These are phyloP conservation scores for Pomatorhinus ruficollis DNA, from an alignment of 2,113 vertebrate genomes.

Conservation along the genomic window DNA sequence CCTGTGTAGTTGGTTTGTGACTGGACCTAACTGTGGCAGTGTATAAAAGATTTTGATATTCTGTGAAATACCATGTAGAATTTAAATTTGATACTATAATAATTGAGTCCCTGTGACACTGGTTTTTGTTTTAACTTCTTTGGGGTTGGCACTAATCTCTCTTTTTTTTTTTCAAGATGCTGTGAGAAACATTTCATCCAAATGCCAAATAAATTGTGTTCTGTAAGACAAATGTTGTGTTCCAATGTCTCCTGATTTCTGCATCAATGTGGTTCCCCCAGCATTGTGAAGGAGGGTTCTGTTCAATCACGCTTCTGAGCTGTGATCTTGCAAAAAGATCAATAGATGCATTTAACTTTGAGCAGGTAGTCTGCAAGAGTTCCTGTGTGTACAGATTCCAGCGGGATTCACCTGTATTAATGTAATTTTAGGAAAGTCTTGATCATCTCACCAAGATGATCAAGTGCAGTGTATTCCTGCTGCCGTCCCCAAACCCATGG, in stretches of 20 bases:
- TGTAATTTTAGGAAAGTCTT: not conserved
- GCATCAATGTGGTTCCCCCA: not conserved
- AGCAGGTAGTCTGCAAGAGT: not conserved
- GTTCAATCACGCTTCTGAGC: not conserved
- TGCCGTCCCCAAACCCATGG: not conserved
- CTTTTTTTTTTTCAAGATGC: constrained; percentile 73
- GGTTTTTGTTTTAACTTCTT: constrained; percentile 68
- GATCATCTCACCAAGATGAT: too few species aligned
- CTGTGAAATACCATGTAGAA: constrained; percentile 73
- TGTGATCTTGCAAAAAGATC: not conserved
- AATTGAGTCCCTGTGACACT: constrained; percentile 65
- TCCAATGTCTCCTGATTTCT: not conserved
- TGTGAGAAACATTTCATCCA: constrained; percentile 90
- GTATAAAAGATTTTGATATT: constrained; percentile 70
- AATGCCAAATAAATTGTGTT: constrained; percentile 97
- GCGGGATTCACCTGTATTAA: not conserved
- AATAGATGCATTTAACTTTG: not conserved
- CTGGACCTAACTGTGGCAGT: constrained; percentile 72
- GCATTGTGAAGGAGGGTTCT: accelerated
- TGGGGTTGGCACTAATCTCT: constrained; percentile 77
- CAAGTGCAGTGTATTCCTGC: not conserved
- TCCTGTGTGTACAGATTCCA: not conserved
- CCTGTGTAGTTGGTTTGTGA: constrained; percentile 61
- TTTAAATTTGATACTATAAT: constrained; percentile 79
- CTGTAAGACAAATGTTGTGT: constrained; percentile 61